phyloP scores from a whole-genome alignment of 2,797 vertebrate genomes.

The Setipinna tenuifilis region DNA sequence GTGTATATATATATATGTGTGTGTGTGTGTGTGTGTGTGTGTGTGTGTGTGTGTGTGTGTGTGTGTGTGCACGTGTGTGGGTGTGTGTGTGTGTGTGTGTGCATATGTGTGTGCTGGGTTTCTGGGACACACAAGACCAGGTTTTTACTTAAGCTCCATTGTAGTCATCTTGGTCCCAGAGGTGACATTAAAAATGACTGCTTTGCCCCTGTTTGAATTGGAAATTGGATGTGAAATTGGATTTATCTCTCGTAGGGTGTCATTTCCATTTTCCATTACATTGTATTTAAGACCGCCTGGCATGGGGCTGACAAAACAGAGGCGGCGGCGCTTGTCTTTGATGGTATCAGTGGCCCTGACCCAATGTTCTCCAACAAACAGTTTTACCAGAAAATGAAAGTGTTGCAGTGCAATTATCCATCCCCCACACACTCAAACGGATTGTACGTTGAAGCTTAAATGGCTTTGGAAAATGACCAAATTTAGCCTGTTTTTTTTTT shows the following conservation, averaged over 20 bases:
- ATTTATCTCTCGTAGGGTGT: constrained; percentile 28
- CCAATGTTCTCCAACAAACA: constrained; percentile 17
- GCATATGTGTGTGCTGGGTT: not conserved
- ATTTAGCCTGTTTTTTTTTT: constrained; percentile 15
- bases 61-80: no score
- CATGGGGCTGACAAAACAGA: constrained; percentile 39
- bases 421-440: constrained; percentile 37
- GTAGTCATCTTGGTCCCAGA: constrained; percentile 16
- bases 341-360: constrained; percentile 43
- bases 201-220: not conserved
- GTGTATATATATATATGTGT: no score
- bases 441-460: constrained; percentile 31
- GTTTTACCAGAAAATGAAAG: constrained; percentile 49
- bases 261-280: constrained; percentile 34
- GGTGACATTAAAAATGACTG: constrained; percentile 29
- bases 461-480: constrained; percentile 41
- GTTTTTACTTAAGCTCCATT: not conserved
- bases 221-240: constrained; percentile 21
- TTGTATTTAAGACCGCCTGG: constrained; percentile 40
- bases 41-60: no score
- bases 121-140: not conserved
- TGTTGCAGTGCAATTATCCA: constrained; percentile 51
- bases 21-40: no score
- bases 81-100: no score
- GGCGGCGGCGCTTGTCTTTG: constrained; percentile 41